phyloP scores from a whole-genome alignment of 2,888 invertebrate genomes.

The Stenodera caucasica region DNA sequence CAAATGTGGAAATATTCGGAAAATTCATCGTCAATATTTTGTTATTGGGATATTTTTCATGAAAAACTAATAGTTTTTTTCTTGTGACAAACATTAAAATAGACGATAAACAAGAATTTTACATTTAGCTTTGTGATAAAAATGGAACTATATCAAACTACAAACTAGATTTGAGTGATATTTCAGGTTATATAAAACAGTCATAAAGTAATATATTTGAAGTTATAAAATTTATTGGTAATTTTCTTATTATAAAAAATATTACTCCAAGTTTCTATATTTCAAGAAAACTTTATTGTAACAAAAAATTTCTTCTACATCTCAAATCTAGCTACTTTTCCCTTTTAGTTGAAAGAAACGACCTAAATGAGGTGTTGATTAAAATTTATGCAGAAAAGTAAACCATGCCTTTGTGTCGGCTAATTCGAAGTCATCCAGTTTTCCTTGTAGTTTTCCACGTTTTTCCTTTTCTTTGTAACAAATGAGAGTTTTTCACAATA shows the following conservation, averaged over 20 bases:
- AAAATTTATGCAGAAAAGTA: conserved; percentile 11
- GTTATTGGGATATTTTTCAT: not conserved
- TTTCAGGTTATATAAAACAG: not conserved
- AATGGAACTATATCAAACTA: not conserved
- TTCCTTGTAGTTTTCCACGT: not conserved
- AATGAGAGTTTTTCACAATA: not conserved
- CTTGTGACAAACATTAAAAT: not conserved
- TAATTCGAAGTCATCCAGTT: not conserved
- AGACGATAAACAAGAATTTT: not conserved
- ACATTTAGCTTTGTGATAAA: not conserved
- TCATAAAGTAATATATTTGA: not conserved
- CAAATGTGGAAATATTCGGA: not conserved
- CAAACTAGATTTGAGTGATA: not conserved
- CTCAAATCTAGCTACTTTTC: not conserved
- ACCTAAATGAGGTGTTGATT: conserved; percentile 8
- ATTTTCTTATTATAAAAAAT: not conserved
- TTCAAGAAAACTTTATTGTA: not conserved
- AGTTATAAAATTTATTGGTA: not conserved
- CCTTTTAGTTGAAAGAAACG: not conserved
- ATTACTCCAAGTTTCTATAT: not conserved
- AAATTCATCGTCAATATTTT: not conserved
- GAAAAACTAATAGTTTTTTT: not conserved
- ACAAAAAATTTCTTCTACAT: not conserved
- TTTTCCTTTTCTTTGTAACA: not conserved
- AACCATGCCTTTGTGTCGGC: conserved; percentile 1